Evolutionary conservation across 2,113 vertebrate genomes (phyloP).

Genomic region (Dromas ardeola): DNA sequence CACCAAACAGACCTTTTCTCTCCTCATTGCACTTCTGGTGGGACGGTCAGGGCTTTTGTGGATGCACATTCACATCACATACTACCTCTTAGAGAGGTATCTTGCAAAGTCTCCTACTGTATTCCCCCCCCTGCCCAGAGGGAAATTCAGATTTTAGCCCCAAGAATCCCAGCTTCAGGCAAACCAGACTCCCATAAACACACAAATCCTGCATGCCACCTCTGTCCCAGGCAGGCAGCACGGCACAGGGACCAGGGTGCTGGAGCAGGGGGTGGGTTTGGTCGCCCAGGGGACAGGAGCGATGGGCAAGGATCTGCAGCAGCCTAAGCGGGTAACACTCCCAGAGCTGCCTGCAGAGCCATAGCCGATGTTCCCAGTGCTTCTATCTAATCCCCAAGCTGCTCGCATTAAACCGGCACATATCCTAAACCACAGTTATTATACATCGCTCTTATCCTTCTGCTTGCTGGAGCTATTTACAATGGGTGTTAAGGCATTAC

Average conservation of each 20-base stretch:
- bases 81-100: neutral
- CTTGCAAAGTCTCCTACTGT: neutral
- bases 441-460: neutral
- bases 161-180: neutral
- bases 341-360: neutral
- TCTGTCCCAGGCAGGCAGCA: neutral
- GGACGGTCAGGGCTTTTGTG: no score
- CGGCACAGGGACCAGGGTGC: neutral
- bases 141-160: neutral
- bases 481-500: neutral
- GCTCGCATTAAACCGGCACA: neutral
- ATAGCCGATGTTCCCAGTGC: rapidly evolving
- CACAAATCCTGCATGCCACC: neutral
- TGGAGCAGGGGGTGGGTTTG: neutral
- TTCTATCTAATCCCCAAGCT: neutral
- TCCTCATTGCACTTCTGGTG: neutral
- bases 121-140: neutral
- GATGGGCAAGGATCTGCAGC: neutral
- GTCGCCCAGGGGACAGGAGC: neutral
- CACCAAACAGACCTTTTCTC: neutral
- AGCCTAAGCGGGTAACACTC: neutral
- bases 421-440: neutral
- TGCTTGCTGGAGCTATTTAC: neutral
- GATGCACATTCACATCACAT: neutral
- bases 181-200: neutral